Evolutionary conservation across 2,797 vertebrate genomes (phyloP).

Genomic region (Pachyuromys duprasi): DNA sequence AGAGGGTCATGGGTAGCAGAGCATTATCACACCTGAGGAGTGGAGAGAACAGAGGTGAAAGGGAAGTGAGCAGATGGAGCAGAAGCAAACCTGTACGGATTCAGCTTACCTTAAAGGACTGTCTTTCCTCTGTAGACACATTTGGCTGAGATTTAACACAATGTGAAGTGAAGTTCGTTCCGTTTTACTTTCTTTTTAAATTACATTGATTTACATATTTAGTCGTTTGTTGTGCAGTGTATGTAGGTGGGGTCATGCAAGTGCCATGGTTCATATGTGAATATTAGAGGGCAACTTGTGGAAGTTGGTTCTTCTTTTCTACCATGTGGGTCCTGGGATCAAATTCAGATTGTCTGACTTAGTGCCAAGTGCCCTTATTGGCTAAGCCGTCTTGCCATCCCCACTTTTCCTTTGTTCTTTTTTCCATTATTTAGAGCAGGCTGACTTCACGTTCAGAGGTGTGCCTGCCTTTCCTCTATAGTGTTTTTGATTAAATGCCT

Average conservation of each 20-base stretch:
- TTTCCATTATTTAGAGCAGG: neutral
- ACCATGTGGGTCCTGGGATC: neutral
- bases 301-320: neutral
- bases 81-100: no score
- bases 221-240: neutral
- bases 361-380: neutral
- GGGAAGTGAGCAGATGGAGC: neutral
- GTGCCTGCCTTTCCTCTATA: neutral
- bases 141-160: neutral
- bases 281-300: neutral
- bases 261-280: neutral
- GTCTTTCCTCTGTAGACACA: no score
- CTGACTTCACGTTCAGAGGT: neutral
- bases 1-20: neutral
- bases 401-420: neutral
- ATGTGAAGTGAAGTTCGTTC: neutral
- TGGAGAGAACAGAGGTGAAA: neutral
- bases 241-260: neutral
- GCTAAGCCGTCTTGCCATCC: no score
- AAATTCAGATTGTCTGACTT: neutral
- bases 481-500: neutral
- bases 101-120: no score
- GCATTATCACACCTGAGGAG: neutral
- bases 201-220: neutral
- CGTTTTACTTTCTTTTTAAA: neutral